Evolutionary conservation across 2,113 vertebrate species (phyloP), one percentile per base, ranked within the genome.

Genomic region (Heterotis niloticus): DNA sequence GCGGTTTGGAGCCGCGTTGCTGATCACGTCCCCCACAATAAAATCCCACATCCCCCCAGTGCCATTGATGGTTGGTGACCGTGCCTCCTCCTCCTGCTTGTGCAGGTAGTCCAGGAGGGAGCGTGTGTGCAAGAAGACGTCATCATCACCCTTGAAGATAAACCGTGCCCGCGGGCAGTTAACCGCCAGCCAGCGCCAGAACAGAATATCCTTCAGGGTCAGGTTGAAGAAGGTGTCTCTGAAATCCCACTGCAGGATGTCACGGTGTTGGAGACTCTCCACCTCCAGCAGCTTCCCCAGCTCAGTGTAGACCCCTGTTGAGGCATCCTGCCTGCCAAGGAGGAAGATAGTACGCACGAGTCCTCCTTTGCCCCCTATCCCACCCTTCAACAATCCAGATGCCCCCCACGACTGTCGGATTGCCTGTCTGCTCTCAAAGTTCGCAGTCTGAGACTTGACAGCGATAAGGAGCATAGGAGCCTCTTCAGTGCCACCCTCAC

Each of bases 211-310:
- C 83, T 94, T 94, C 7, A 94, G 81, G 5, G 93, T 94, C 69
- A 94, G 85, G 85, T 94, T 94, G 73, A 89, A 92, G 83, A 94
- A 94, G 1, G 90, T 88, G 80, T 94, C 93, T 64, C 76, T 83
- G 79, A 94, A 94, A 80, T 93, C 92, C 93, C 93, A 94, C 77
- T 90, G 91, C 0, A 94, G 86, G 75, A 94, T 91, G 66, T 94
- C 93, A 4, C 84, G 71, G 24, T 91, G 85, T 57, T 82, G 88
- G 17, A 77, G 78, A 80, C 84, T 92, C 81, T 94, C 93, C 10
- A 92, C 80, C 54, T 88, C 82, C 75, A 94, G 82, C 2, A 92
- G 89, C 16, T 83, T 84, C 5, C 79, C 81, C 5, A 93, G 87
- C 71, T 93, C 87, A 0, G 91, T 89, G 71, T 91, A 87, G n/a